These are phyloP conservation scores for Troglohyphantes excavatus DNA, from an alignment of 2,888 invertebrate genomes.

Conservation along the genomic window DNA sequence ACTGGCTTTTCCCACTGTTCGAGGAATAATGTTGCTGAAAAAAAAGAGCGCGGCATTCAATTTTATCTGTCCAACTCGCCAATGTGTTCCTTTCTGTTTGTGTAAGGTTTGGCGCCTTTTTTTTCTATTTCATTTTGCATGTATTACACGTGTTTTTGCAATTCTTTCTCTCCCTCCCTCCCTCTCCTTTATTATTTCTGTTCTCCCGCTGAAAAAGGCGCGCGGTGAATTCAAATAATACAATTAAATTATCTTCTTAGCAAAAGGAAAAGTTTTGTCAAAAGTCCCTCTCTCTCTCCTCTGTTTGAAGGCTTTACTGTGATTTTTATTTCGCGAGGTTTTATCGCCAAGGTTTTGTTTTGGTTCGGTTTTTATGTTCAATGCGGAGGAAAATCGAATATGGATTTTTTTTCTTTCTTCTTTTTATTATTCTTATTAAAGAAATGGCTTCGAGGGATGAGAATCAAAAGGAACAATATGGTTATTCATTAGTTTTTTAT, in stretches of 20 bases:
- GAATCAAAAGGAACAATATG: conserved; percentile 37
- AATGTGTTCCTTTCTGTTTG: conserved; percentile 68
- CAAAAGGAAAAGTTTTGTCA: conserved; percentile 62
- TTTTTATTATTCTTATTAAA: background rate
- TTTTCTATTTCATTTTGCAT: conserved; percentile 62
- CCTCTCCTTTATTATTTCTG: background rate
- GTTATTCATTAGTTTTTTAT: conserved; percentile 22
- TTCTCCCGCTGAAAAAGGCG: conserved; percentile 12
- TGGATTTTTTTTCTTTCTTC: conserved; percentile 3
- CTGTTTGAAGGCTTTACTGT: background rate
- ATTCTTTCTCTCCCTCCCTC: conserved; percentile 34
- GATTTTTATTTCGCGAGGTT: background rate
- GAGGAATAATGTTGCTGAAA: conserved; percentile 68
- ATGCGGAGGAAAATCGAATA: background rate
- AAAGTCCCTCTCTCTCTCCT: conserved; percentile 29
- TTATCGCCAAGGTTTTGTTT: conserved; percentile 41
- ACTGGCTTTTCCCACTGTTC: conserved; percentile 38
- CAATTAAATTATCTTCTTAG: conserved; percentile 74
- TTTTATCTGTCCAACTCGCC: conserved; percentile 61
- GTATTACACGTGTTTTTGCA: conserved; percentile 75
- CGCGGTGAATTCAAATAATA: conserved; percentile 75
- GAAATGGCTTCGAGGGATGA: conserved; percentile 20
- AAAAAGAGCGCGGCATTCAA: conserved; percentile 46
- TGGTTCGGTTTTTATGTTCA: background rate
- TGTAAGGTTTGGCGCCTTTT: conserved; percentile 49